Evolutionary conservation across 2,113 vertebrate genomes (phyloP).

Genomic region (Semicossyphus pulcher): DNA sequence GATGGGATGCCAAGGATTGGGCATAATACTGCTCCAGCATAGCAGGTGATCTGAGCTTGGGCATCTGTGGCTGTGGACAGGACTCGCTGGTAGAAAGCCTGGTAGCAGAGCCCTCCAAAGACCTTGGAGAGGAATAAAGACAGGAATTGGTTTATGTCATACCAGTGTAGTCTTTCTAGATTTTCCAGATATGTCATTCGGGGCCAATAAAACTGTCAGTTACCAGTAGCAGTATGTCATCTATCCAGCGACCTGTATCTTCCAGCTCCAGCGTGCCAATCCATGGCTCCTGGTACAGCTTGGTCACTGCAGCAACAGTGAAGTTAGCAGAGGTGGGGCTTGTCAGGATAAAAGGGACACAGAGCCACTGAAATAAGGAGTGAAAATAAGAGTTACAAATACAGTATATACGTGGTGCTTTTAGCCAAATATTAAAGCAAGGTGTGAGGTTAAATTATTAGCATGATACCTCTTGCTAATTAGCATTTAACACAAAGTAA

Average conservation of each 20-base stretch:
- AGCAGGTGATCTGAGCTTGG: slow-evolving; percentile 80
- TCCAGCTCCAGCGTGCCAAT: slow-evolving; percentile 75
- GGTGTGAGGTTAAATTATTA: too few species aligned
- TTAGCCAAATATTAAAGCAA: background rate
- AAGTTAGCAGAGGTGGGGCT: slow-evolving; percentile 76
- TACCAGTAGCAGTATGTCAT: slow-evolving; percentile 83
- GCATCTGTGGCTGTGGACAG: slow-evolving; percentile 68
- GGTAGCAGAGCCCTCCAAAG: slow-evolving; percentile 80
- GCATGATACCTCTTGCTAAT: too few species aligned
- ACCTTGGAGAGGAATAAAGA: slow-evolving; percentile 51
- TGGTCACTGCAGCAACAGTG: slow-evolving; percentile 61
- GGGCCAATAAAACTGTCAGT: background rate
- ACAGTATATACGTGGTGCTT: background rate
- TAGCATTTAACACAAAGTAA: too few species aligned
- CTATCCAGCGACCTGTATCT: slow-evolving; percentile 81
- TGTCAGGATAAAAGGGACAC: slow-evolving; percentile 80
- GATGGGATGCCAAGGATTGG: slow-evolving; percentile 80
- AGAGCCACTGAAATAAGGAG: slow-evolving; percentile 76
- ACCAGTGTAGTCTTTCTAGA: background rate
- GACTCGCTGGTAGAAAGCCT: slow-evolving; percentile 84
- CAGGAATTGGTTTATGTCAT: background rate
- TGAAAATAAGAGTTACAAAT: background rate
- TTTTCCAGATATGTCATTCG: background rate
- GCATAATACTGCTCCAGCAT: slow-evolving; percentile 64
- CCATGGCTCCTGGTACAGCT: slow-evolving; percentile 73